These are phyloP conservation scores for Lophotriccus pileatus DNA, from an alignment of 2,797 vertebrate species.

Conservation along the genomic window DNA sequence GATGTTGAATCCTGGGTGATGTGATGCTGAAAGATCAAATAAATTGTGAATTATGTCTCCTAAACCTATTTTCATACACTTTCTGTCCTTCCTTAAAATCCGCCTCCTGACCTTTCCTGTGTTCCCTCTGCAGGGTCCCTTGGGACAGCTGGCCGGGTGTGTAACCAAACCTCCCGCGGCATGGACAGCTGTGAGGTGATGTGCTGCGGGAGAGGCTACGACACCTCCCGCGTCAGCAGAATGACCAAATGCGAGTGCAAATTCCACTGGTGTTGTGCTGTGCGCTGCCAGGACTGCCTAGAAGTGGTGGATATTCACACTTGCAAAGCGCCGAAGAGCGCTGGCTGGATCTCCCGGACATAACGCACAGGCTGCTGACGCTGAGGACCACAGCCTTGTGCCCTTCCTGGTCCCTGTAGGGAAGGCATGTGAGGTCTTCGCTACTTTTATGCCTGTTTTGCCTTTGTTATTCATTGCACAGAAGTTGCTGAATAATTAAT, in stretches of 20 bases:
- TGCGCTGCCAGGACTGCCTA: slow-evolving; percentile 92
- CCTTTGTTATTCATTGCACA: not conserved
- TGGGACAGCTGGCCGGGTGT: slow-evolving; percentile 87
- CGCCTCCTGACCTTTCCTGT: not conserved
- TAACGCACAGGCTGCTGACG: slow-evolving; percentile 29
- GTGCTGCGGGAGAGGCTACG: slow-evolving; percentile 94
- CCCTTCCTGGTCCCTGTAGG: not conserved
- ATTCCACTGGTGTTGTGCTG: slow-evolving; percentile 96
- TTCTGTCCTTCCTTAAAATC: not conserved
- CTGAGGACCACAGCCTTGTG: not conserved
- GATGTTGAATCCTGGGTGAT: not conserved
- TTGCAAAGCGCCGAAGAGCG: slow-evolving; percentile 85
- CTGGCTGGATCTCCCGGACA: slow-evolving; percentile 66
- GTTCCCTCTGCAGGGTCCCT: slow-evolving; percentile 79
- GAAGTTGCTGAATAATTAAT: not conserved
- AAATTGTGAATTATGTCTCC: not conserved
- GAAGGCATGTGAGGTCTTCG: not conserved
- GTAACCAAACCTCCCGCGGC: slow-evolving; percentile 87
- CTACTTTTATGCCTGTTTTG: not conserved
- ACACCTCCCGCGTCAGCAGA: slow-evolving; percentile 86
- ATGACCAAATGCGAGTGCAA: slow-evolving; percentile 94
- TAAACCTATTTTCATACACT: not conserved
- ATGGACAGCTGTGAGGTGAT: slow-evolving; percentile 94
- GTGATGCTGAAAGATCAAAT: not conserved
- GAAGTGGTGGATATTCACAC: slow-evolving; percentile 91